A percentile compares a stretch with the other conserved stretches of the same genome.
Evolutionary conservation across 2,113 vertebrate species (phyloP).

Genomic region (Platysternon megacephalum): DNA sequence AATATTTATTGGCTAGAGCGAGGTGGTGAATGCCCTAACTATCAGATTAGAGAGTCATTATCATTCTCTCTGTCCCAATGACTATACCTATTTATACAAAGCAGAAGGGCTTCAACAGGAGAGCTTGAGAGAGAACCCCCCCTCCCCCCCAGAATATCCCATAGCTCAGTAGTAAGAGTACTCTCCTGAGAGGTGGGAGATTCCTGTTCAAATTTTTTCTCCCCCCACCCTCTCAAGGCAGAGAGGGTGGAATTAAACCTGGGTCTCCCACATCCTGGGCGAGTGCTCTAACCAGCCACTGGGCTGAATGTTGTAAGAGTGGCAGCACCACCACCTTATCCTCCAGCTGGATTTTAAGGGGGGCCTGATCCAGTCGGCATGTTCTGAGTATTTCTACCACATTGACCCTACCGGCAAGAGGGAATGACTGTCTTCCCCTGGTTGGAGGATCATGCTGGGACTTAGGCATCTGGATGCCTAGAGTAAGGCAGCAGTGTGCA

Average conservation of each 20-base stretch:
- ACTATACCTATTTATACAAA: background rate
- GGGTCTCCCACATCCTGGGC: no score
- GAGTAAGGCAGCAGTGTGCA: background rate
- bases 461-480: no score
- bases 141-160: background rate
- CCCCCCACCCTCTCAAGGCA: background rate
- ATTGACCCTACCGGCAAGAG: no score
- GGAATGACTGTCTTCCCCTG: background rate
- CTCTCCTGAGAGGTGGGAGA: background rate
- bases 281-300: no score
- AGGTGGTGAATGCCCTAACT: background rate
- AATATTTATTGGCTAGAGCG: background rate
- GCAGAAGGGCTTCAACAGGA: background rate
- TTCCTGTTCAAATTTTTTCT: background rate
- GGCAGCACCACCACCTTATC: no score
- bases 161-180: background rate
- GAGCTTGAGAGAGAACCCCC: background rate
- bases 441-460: background rate
- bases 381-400: background rate
- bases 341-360: background rate
- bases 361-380: background rate
- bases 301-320: background rate
- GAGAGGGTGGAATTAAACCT: background rate
- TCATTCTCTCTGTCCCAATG: background rate
- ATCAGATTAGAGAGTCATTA: background rate